Percentiles rank a stretch among this genome's conserved stretches.
phyloP scores from a whole-genome alignment of 1,140 invertebrate genomes.

The Ylistrum balloti region DNA sequence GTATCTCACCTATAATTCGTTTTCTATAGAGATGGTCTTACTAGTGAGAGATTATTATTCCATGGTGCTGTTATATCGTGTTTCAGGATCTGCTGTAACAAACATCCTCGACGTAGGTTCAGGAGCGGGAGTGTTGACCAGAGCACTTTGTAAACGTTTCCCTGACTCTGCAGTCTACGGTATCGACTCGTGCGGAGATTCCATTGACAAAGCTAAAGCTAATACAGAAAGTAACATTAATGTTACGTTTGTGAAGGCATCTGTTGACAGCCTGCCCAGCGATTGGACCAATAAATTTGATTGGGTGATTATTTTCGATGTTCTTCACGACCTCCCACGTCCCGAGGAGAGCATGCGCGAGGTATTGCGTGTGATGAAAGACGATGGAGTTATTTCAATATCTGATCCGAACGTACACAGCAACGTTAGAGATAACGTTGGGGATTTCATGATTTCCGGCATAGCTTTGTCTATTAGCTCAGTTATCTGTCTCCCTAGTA shows the following conservation, averaged over 20 bases:
- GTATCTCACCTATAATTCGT: too few relatives aligned
- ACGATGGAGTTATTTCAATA: background rate
- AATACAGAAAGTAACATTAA: background rate
- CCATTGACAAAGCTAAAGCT: background rate
- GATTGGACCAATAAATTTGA: slow-evolving; percentile 43
- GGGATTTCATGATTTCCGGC: background rate
- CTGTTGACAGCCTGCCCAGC: background rate
- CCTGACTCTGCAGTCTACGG: background rate
- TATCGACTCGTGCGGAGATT: background rate
- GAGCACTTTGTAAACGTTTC: background rate
- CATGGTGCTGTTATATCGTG: too few relatives aligned
- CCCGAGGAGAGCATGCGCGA: background rate
- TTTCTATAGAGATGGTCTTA: too few relatives aligned
- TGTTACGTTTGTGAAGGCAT: background rate
- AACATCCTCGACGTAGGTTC: background rate
- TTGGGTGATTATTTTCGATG: background rate
- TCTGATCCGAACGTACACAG: background rate
- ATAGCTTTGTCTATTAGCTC: background rate
- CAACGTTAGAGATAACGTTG: background rate
- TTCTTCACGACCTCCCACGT: slow-evolving; percentile 1
- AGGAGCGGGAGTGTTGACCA: background rate
- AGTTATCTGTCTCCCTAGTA: background rate
- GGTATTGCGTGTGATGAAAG: slow-evolving; percentile 4
- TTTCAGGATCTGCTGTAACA: background rate
- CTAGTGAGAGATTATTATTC: too few relatives aligned